A percentile compares a stretch with the other conserved stretches of the same genome.
Evolutionary conservation across 2,797 vertebrate genomes (phyloP).

Genomic region (Telmatherina bonti): DNA sequence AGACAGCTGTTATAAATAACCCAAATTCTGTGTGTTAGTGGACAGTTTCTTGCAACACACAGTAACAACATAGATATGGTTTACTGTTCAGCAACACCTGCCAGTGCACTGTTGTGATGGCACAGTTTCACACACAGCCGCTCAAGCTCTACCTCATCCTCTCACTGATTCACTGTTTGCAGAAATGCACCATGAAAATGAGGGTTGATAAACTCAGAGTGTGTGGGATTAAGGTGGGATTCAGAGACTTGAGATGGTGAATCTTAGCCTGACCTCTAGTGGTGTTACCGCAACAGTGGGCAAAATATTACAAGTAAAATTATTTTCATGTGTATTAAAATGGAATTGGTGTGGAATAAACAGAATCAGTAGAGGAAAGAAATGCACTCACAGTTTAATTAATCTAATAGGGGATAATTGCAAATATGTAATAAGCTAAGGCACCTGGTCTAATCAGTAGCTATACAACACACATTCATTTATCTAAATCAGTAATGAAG

Average conservation of each 20-base stretch:
- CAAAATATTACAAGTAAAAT: background rate
- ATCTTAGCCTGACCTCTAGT: conserved; percentile 69
- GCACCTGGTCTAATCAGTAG: background rate
- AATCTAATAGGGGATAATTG: background rate
- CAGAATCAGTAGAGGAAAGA: background rate
- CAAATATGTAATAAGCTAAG: background rate
- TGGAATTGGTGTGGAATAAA: background rate
- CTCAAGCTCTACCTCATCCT: background rate
- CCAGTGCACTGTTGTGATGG: background rate
- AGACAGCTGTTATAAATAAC: conserved; percentile 21
- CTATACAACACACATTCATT: background rate
- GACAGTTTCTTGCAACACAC: conserved; percentile 1
- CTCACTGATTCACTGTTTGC: background rate
- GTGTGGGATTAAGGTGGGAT: background rate
- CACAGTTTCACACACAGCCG: background rate
- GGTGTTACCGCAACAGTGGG: conserved; percentile 7
- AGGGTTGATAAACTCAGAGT: background rate
- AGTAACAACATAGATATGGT: background rate
- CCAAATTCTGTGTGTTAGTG: conserved; percentile 1
- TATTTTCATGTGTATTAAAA: background rate
- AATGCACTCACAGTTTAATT: background rate
- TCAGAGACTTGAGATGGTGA: background rate
- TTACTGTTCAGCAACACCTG: background rate
- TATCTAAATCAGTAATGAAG: background rate
- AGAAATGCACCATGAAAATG: background rate